These are phyloP conservation scores for Amphimedon queenslandica DNA, from an alignment of 37 sponge, comb jelly and placozoan species.

Conservation along the genomic window DNA sequence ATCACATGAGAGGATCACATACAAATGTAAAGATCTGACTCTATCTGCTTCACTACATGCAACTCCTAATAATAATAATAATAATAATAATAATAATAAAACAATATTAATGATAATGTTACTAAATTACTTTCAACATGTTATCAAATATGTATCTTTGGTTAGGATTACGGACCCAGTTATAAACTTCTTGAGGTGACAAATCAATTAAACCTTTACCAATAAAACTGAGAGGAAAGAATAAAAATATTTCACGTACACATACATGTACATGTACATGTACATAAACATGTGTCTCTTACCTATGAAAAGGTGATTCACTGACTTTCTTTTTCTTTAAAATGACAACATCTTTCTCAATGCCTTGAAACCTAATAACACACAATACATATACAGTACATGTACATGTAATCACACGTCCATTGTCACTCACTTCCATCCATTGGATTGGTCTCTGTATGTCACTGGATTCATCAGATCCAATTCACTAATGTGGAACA, in stretches of 20 bases:
- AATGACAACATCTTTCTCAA: slow-evolving; percentile 60
- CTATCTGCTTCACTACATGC: slow-evolving; percentile 53
- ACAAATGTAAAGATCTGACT: slow-evolving; percentile 66
- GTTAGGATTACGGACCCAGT: slow-evolving; percentile 56
- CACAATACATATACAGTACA: too few relatives aligned
- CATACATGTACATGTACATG: background rate
- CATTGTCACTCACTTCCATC: too few relatives aligned
- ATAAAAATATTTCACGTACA: background rate
- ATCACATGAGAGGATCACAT: slow-evolving; percentile 17
- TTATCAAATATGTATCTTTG: slow-evolving; percentile 64
- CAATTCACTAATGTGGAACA: slow-evolving; percentile 40
- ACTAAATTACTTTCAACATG: slow-evolving; percentile 66
- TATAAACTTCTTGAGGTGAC: slow-evolving; percentile 48
- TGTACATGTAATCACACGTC: too few relatives aligned
- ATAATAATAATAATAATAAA: background rate
- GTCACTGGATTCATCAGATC: slow-evolving; percentile 28
- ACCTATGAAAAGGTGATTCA: slow-evolving; percentile 45
- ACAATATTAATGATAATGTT: too few relatives aligned
- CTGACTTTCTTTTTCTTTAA: slow-evolving; percentile 41
- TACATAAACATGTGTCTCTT: background rate
- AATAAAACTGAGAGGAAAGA: slow-evolving; percentile 47
- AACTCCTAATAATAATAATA: slow-evolving; percentile 25
- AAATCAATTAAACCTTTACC: slow-evolving; percentile 63
- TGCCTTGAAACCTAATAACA: slow-evolving; percentile 37
- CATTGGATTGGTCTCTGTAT: too few relatives aligned